Percentiles rank a stretch among this genome's conserved stretches.
Evolutionary conservation across 2,797 vertebrate species (phyloP).

Genomic region (Myiotriccus ornatus): DNA sequence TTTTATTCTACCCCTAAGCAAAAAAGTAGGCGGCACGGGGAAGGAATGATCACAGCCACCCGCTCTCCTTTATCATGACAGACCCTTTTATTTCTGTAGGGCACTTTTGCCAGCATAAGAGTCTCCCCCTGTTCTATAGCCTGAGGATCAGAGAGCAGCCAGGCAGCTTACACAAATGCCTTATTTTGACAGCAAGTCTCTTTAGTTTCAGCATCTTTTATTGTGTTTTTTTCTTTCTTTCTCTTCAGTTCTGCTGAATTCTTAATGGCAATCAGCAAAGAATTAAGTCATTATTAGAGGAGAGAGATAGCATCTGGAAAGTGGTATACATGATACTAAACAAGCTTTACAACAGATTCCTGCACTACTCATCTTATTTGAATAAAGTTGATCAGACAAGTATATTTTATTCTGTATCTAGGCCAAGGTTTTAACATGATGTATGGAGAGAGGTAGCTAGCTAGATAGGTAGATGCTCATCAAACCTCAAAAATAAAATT

Average conservation of each 20-base stretch:
- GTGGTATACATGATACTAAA: not conserved
- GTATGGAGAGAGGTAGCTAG: not conserved
- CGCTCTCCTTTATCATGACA: not conserved
- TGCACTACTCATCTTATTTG: not conserved
- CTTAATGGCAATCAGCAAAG: not conserved
- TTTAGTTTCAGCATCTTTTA: not conserved
- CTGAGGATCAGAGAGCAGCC: not conserved
- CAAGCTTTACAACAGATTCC: not conserved
- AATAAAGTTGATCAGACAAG: not conserved
- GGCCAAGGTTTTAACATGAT: slow-evolving; percentile 36
- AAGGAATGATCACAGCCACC: not conserved
- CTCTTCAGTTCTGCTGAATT: not conserved
- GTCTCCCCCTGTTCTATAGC: not conserved
- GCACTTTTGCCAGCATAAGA: not conserved
- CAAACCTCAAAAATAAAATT: slow-evolving; percentile 41
- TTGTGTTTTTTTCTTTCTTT: not conserved
- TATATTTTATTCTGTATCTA: slow-evolving; percentile 32
- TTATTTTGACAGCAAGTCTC: not conserved
- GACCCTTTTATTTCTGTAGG: not conserved
- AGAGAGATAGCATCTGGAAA: not conserved
- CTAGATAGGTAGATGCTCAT: slow-evolving; percentile 52
- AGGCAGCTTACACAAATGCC: not conserved
- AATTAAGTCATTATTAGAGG: not conserved
- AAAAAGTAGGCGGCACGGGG: not conserved
- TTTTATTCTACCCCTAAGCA: not conserved